Evolutionary conservation across 2,797 vertebrate genomes (phyloP), one percentile per base, ranked within the genome.

Genomic region (Psittacula derbiana): DNA sequence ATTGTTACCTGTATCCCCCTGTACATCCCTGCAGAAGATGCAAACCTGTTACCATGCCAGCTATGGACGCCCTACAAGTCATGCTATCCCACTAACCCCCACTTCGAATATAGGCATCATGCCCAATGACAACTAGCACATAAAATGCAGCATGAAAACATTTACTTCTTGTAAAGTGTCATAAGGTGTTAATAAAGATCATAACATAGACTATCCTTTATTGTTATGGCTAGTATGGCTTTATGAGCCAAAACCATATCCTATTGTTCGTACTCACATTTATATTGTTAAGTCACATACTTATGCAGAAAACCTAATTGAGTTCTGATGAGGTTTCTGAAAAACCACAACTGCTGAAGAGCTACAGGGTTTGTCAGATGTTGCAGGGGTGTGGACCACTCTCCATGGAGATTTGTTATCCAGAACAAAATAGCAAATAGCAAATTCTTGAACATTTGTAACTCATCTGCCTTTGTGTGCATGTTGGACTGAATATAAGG

Each of bases 321-420:
- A 90, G 43, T 84, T 95, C 72, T 80, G 62, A 69, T 4, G 8
- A 25, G 52, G 24, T 87, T 94, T 93, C 84, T 88, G 57, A 93
- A 84, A 89, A 95, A 50, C 46, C 82, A 66, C 82, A 91, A 88
- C 80, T 83, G 76, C 80, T 57, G 53, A 91, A 88, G 75, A 88
- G 46, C 88, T 80, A 41, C 61, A 81, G 85, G 49, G 74, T 66
- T 78, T 86, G 82, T 95, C 75, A 86, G 80, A 86, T 73, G 62
- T 62, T 79, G 82, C 64, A 90, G 75, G 76, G 82, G 24, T 74
- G 70, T 55, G 65, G 80, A 79, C 49, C 71, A 44, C 30, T 66
- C 84, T 66, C 87, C 61, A 49, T 52, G 3, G 5, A 88, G 75
- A 53, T 10, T 17, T 90, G 58, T 78, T 50, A 46, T 60, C 62